phyloP scores from a whole-genome alignment of 2,888 invertebrate genomes.

The Tiliacea citrago region DNA sequence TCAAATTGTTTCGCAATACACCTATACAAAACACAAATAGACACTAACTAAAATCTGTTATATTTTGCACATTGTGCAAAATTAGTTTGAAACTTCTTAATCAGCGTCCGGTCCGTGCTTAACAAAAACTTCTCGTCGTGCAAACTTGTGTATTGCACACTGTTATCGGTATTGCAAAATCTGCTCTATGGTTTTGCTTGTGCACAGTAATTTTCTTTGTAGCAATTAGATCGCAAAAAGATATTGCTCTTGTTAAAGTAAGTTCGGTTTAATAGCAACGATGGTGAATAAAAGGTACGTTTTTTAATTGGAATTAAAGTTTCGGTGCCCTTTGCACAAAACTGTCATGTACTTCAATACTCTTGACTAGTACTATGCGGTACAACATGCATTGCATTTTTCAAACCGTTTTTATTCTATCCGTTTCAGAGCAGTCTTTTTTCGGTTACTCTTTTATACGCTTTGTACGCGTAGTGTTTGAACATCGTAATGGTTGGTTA shows the following conservation, averaged over 20 bases:
- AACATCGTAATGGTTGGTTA: neutral
- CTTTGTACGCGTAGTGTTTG: neutral
- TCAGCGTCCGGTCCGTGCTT: constrained; percentile 39
- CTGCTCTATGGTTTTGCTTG: constrained; percentile 52
- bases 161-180: constrained; percentile 60
- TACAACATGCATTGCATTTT: constrained; percentile 10
- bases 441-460: constrained; percentile 11
- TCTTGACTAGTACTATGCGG: constrained; percentile 5
- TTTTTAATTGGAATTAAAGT: constrained; percentile 3
- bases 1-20: constrained; percentile 33
- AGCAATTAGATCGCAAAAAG: constrained; percentile 48
- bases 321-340: constrained; percentile 5
- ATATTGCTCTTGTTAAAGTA: constrained; percentile 31
- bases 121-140: constrained; percentile 58
- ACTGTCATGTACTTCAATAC: neutral
- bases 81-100: constrained; percentile 64
- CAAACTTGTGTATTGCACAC: constrained; percentile 60
- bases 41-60: constrained; percentile 46
- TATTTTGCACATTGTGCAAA: constrained; percentile 57
- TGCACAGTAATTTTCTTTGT: constrained; percentile 46
- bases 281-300: neutral
- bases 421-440: neutral
- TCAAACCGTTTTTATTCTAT: neutral
- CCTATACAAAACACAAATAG: constrained; percentile 40
- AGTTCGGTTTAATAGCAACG: constrained; percentile 11